Percentiles rank a stretch among this genome's conserved stretches.
Conservation (phyloP, 2,113 vertebrate genomes). For the Dipodomys spectabilis region DNA sequence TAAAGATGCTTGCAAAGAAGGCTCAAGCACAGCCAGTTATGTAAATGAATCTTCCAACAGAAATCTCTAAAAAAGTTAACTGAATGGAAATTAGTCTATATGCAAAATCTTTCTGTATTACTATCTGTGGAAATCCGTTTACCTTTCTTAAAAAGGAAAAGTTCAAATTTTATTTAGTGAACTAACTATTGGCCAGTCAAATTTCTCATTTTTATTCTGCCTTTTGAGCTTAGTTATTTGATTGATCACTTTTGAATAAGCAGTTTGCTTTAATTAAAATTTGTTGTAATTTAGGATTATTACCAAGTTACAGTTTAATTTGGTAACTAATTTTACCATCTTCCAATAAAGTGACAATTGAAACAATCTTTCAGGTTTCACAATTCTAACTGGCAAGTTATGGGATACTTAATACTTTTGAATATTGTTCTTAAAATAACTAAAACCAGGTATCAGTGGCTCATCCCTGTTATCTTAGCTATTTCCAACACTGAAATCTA, state of each 20-base stretch:
- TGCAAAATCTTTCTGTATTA: slow-evolving; percentile 57
- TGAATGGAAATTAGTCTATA: slow-evolving; percentile 45
- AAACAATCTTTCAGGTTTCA: not conserved
- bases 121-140: slow-evolving; percentile 21
- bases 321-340: slow-evolving; percentile 42
- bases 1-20: slow-evolving; percentile 91
- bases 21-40: slow-evolving; percentile 82
- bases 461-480: no score
- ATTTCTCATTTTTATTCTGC: slow-evolving; percentile 44
- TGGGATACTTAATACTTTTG: no score
- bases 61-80: slow-evolving; percentile 4
- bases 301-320: slow-evolving; percentile 41
- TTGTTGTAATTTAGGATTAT: not conserved
- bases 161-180: slow-evolving; percentile 8
- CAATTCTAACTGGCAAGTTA: no score
- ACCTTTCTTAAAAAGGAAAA: slow-evolving; percentile 15
- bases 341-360: slow-evolving; percentile 62
- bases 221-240: slow-evolving; percentile 24
- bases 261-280: not conserved
- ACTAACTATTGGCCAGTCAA: slow-evolving; percentile 21
- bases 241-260: slow-evolving; percentile 52
- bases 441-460: no score
- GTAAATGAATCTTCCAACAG: slow-evolving; percentile 34
- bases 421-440: no score
- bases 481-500: no score